Evolutionary conservation across 2,797 vertebrate species (phyloP), one percentile per base, ranked within the genome.

Genomic region (Rhynchotus rufescens): DNA sequence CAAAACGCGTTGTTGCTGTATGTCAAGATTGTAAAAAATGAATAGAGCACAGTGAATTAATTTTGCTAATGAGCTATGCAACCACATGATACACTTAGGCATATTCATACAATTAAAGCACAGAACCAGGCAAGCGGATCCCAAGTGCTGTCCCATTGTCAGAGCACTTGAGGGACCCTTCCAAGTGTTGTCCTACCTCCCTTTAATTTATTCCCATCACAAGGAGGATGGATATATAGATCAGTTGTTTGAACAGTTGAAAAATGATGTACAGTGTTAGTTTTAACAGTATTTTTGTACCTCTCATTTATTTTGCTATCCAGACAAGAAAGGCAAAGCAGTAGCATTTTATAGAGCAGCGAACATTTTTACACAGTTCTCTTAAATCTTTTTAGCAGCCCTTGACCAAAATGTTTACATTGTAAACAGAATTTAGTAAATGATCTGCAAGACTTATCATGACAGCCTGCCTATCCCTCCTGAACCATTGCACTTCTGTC

Each of bases 11-110:
- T 10, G 34, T 80, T 84, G 77, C 80, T 94, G 80, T 52, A 34
- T 93, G 81, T 93, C 94, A 95, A 82, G 71, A 80, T n/a, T 89
- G 84, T 89, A 67, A 93, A 88, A 93, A 92, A 86, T 91, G 93
- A 96, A 92, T 86, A 71, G 59, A 94, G 40, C 86, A 84, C 73
- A 95, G 95, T 91, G 95, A 94, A 95, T 95, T 95, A 59, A 92
- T 95, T 95, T 92, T 90, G 80, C 84, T 95, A 94, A 92, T 94
- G 92, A 92, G 93, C 84, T 93, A 88, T 90, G 80, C 80, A 89
- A 76, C 72, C 91, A 86, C 83, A 92, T 68, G 91, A 92, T 92
- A 61, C 84, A 75, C 76, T 72, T 85, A 42, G 25, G 60, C 75
- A 88, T 96, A 78, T 94, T 93, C 74, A 87, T 93, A 82, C 84